A percentile compares a stretch with the other conserved stretches of the same genome.
phyloP scores from a whole-genome alignment of 2,797 vertebrate genomes.

The Ambastaia sidthimunki region DNA sequence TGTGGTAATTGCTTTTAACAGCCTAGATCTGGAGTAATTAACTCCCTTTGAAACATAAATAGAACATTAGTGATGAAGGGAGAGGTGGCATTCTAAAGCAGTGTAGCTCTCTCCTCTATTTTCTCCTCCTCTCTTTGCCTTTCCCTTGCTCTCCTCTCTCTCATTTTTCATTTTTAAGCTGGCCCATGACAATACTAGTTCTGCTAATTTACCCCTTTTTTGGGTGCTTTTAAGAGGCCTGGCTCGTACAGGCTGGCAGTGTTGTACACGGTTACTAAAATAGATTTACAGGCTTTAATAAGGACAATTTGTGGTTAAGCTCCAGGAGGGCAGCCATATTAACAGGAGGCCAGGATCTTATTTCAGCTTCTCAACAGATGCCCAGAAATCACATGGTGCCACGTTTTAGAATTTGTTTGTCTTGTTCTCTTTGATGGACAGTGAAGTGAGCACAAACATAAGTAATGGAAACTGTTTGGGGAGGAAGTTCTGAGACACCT shows the following conservation, averaged over 20 bases:
- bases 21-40: conserved; percentile 62
- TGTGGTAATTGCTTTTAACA: conserved; percentile 65
- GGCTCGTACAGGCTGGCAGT: not conserved
- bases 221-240: conserved; percentile 37
- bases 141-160: not conserved
- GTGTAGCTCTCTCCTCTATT: not conserved
- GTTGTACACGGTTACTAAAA: conserved; percentile 48
- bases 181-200: conserved; percentile 24
- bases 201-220: conserved; percentile 21
- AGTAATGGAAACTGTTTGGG: not conserved
- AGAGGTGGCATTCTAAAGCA: conserved; percentile 18
- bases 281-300: conserved; percentile 64
- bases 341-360: conserved; percentile 41
- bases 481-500: not conserved
- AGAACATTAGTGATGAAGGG: conserved; percentile 31
- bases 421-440: conserved; percentile 32
- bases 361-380: conserved; percentile 47
- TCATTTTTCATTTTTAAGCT: conserved; percentile 16
- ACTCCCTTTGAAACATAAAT: conserved; percentile 56
- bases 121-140: not conserved
- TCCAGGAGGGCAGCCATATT: conserved; percentile 32
- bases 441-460: not conserved
- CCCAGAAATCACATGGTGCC: conserved; percentile 30
- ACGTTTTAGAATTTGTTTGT: conserved; percentile 9
- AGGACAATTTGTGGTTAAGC: conserved; percentile 56